These are phyloP conservation scores for Phanerotoma sp. DNA, from an alignment of 2,888 invertebrate species.

Conservation along the genomic window DNA sequence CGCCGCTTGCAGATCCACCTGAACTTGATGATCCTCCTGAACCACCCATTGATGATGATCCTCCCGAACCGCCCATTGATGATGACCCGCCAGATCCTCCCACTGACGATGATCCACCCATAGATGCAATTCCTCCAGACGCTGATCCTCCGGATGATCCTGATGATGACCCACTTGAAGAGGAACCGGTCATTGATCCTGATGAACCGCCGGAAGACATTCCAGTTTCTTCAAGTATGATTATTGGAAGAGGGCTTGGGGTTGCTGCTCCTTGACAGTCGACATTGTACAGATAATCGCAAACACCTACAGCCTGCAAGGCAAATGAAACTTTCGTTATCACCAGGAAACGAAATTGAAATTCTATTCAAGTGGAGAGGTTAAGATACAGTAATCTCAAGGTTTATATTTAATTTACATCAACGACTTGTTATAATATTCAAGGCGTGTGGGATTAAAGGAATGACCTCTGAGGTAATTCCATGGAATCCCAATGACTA, in stretches of 20 bases:
- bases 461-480: conserved; percentile 4
- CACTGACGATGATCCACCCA: not conserved
- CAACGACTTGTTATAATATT: conserved; percentile 12
- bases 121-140: conserved; percentile 6
- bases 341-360: not conserved
- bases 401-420: conserved; percentile 7
- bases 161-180: too few relatives aligned
- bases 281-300: conserved; percentile 66
- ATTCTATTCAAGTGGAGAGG: conserved; percentile 2
- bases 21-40: not conserved
- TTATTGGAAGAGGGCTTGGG: conserved; percentile 38
- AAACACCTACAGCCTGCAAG: conserved; percentile 65
- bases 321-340: not conserved
- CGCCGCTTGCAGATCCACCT: not conserved
- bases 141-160: too few relatives aligned
- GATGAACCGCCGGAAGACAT: not conserved
- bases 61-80: not conserved
- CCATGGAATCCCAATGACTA: conserved; percentile 11
- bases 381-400: conserved; percentile 3
- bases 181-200: conserved; percentile 5
- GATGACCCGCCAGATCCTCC: conserved; percentile 1
- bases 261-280: conserved; percentile 60
- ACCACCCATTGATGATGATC: not conserved
- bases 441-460: conserved; percentile 14
- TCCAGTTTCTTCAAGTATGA: conserved; percentile 11